These are phyloP conservation scores for Athrips mouffetella DNA, from an alignment of 2,888 invertebrate genomes.

Conservation along the genomic window DNA sequence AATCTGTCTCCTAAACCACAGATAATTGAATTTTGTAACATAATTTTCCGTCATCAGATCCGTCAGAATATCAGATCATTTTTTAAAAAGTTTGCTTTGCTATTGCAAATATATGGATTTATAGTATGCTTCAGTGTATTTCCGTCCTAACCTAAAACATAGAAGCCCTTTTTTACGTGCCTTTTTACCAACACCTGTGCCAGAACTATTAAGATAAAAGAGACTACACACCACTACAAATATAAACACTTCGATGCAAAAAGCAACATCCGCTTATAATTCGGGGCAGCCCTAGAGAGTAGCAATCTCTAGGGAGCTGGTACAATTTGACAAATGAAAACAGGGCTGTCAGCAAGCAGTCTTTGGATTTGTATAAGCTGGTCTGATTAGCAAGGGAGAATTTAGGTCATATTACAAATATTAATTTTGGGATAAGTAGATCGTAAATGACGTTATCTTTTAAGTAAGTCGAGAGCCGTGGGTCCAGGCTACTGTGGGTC, in stretches of 20 bases:
- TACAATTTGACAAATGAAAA: slow-evolving; percentile 33
- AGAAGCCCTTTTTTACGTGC: background rate
- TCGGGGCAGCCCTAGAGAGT: slow-evolving; percentile 41
- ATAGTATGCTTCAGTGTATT: background rate
- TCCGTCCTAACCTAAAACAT: background rate
- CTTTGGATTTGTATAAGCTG: background rate
- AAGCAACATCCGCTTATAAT: slow-evolving; percentile 47
- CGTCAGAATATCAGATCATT: too few species aligned
- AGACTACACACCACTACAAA: background rate
- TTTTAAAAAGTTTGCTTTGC: background rate
- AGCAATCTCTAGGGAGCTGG: slow-evolving; percentile 22
- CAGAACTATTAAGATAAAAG: slow-evolving; percentile 23
- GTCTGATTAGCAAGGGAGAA: background rate
- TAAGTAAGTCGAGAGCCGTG: too few species aligned
- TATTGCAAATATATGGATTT: background rate
- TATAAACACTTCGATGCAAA: slow-evolving; percentile 29
- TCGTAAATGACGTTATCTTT: background rate
- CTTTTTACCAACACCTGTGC: slow-evolving; percentile 20
- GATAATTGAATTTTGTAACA: background rate
- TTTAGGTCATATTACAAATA: background rate
- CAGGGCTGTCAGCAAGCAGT: slow-evolving; percentile 37
- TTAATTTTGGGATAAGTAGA: background rate
- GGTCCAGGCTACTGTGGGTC: too few species aligned
- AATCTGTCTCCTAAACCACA: too few species aligned
- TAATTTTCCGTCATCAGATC: too few species aligned